Percentiles rank a stretch among this genome's conserved stretches.
Conservation (phyloP, 2,797 vertebrate species). For the Cetoscarus ocellatus region DNA sequence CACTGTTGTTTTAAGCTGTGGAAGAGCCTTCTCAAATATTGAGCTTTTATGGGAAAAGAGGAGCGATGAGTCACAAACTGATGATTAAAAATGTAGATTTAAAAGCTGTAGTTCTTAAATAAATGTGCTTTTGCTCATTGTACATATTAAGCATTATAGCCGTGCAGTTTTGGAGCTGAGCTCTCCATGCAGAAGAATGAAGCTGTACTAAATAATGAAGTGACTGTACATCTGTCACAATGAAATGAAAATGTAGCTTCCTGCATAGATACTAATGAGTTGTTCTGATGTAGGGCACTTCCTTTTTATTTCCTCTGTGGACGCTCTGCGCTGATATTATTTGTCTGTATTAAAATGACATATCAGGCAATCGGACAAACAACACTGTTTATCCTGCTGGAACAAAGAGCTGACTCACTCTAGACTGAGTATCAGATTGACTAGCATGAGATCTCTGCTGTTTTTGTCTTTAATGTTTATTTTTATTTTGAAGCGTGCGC, state of each 20-base stretch:
- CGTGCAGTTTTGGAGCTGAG: not conserved
- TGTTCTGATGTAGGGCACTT: not conserved
- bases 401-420: slow-evolving; percentile 12
- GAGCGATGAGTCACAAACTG: not conserved
- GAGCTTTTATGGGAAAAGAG: slow-evolving; percentile 18
- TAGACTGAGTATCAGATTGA: slow-evolving; percentile 17
- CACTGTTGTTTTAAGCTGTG: not conserved
- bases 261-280: slow-evolving; percentile 3
- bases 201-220: not conserved
- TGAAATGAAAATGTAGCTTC: not conserved
- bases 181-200: not conserved
- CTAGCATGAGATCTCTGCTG: slow-evolving; percentile 9
- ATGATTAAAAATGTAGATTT: not conserved
- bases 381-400: slow-evolving; percentile 3
- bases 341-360: slow-evolving; percentile 1
- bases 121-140: not conserved
- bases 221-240: slow-evolving; percentile 3
- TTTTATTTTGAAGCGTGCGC: slow-evolving; percentile 61
- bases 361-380: slow-evolving; percentile 2
- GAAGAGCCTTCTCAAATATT: not conserved
- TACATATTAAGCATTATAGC: not conserved
- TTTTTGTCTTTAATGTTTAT: slow-evolving; percentile 55
- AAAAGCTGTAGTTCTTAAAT: not conserved
- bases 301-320: slow-evolving; percentile 9
- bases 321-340: not conserved